A percentile compares a stretch with the other conserved stretches of the same genome.
These are phyloP conservation scores for Pogonophryne albipinna DNA, from an alignment of 2,797 vertebrate species.

Conservation along the genomic window DNA sequence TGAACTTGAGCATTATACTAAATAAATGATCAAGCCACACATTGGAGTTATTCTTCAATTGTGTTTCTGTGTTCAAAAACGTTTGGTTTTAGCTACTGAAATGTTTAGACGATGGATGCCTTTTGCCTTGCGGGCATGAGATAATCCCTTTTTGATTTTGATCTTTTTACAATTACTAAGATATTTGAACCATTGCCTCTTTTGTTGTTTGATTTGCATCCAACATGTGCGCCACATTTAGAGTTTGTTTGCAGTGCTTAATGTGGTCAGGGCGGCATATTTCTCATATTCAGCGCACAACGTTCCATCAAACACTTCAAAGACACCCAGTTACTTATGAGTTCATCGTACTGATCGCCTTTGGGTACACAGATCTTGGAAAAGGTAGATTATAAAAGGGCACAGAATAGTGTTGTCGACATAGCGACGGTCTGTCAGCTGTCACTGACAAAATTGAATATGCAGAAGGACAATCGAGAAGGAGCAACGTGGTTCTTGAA, in stretches of 20 bases:
- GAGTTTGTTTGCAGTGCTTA: conserved; percentile 21
- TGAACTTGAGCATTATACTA: conserved; percentile 11
- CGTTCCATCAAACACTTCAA: conserved; percentile 36
- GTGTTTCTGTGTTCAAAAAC: conserved; percentile 29
- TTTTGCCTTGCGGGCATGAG: neutral
- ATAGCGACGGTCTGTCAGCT: neutral
- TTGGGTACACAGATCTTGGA: neutral
- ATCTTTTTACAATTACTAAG: conserved; percentile 38
- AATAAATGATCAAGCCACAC: conserved; percentile 6
- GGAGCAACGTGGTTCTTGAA: too few relatives aligned
- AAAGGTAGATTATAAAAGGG: conserved; percentile 6
- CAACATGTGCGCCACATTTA: conserved; percentile 20
- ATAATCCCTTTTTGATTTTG: conserved; percentile 42
- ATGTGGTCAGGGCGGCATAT: conserved; percentile 23
- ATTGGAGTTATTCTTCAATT: conserved; percentile 11
- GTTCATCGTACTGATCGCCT: conserved; percentile 30
- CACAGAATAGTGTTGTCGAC: neutral
- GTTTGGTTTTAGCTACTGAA: conserved; percentile 31
- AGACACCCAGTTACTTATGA: conserved; percentile 20
- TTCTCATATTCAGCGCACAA: conserved; percentile 13
- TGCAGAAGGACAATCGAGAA: too few relatives aligned
- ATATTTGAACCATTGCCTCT: conserved; percentile 47
- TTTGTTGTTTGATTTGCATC: conserved; percentile 37
- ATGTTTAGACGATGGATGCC: conserved; percentile 24
- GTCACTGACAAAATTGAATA: too few relatives aligned